These are phyloP conservation scores for Monoplex corrugatus DNA, from an alignment of 2,888 invertebrate genomes.

Conservation along the genomic window DNA sequence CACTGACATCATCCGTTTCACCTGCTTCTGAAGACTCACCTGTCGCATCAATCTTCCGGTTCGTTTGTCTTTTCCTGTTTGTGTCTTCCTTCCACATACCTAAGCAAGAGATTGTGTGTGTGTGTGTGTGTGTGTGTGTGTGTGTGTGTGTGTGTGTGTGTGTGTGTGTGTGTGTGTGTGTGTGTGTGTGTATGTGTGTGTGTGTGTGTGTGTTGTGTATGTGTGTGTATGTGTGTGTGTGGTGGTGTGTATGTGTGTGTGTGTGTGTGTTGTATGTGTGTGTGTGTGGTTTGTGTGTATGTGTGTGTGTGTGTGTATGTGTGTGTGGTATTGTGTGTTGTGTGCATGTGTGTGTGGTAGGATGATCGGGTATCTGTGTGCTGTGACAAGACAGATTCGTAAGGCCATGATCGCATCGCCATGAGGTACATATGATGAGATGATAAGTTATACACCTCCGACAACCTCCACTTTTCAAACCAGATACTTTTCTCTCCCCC, in stretches of 20 bases:
- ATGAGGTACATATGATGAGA: too few species aligned
- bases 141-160: neutral
- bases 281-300: constrained; percentile 21
- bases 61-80: too few species aligned
- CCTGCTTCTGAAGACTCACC: too few species aligned
- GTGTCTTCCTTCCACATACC: too few species aligned
- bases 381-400: too few species aligned
- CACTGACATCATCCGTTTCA: too few species aligned
- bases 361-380: neutral
- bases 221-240: neutral
- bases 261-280: constrained; percentile 21
- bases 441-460: too few species aligned
- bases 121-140: neutral
- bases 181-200: neutral
- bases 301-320: neutral
- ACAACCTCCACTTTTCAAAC: too few species aligned
- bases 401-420: too few species aligned
- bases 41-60: too few species aligned
- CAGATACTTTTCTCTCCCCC: too few species aligned
- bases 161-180: constrained; percentile 1
- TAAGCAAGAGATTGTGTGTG: too few species aligned
- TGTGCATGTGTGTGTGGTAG: neutral
- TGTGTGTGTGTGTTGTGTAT: neutral
- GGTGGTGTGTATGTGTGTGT: neutral
- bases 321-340: neutral